Percentiles rank a stretch among this genome's conserved stretches.
phyloP scores from a whole-genome alignment of 2,113 vertebrate species.

The Thunnus thynnus region DNA sequence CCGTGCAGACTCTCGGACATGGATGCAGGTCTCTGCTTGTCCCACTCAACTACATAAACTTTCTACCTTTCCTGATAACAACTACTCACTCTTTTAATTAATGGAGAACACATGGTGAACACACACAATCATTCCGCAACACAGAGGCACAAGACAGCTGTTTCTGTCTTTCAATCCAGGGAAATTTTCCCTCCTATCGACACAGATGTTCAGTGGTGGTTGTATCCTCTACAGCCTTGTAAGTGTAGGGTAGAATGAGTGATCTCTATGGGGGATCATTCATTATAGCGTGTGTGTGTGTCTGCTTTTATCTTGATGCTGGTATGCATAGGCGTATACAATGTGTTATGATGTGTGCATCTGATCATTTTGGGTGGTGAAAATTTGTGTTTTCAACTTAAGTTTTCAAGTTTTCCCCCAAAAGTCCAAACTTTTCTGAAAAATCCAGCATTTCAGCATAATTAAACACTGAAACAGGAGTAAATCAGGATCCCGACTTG shows the following conservation, averaged over 20 bases:
- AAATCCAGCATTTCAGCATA: neutral
- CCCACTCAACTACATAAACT: slow-evolving; percentile 4
- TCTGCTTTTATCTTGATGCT: neutral
- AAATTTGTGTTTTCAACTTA: neutral
- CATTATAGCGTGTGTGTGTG: neutral
- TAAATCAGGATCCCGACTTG: neutral
- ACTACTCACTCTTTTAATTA: slow-evolving; percentile 60
- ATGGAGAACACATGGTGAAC: slow-evolving; percentile 38
- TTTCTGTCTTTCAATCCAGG: slow-evolving; percentile 49
- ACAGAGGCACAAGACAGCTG: slow-evolving; percentile 57
- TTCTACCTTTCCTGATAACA: slow-evolving; percentile 54
- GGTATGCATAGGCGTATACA: neutral
- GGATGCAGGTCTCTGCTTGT: slow-evolving; percentile 36
- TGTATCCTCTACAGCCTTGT: slow-evolving; percentile 6
- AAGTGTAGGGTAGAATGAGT: slow-evolving; percentile 44
- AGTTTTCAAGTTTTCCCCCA: neutral
- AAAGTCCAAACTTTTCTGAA: neutral
- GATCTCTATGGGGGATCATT: slow-evolving; percentile 26
- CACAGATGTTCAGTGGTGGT: slow-evolving; percentile 49
- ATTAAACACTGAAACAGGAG: neutral
- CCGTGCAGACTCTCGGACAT: neutral
- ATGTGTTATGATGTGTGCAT: neutral
- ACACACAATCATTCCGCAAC: slow-evolving; percentile 45
- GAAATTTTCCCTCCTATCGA: slow-evolving; percentile 20
- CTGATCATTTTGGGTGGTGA: neutral